phyloP scores from a whole-genome alignment of 1,140 invertebrate species.

The Periplaneta americana region DNA sequence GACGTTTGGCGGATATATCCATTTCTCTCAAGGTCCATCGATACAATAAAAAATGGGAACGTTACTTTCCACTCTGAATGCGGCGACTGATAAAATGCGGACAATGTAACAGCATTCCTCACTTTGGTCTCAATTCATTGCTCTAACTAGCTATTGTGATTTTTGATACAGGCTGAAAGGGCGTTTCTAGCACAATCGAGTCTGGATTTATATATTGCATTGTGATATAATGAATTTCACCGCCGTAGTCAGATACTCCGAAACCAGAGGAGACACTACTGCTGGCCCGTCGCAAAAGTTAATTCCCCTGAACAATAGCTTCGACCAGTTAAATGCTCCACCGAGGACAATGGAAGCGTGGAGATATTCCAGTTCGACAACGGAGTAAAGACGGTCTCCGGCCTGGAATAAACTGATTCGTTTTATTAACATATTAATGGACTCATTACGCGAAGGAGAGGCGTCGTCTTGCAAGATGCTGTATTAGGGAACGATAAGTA shows the following conservation, averaged over 20 bases:
- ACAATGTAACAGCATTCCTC: not conserved
- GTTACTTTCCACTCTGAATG: no score
- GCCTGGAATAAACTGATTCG: not conserved
- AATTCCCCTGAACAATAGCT: not conserved
- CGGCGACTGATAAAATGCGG: no score
- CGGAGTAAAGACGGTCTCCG: not conserved
- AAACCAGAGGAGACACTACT: not conserved
- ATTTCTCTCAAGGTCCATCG: no score
- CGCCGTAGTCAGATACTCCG: not conserved
- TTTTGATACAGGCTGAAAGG: not conserved
- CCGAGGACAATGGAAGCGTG: not conserved
- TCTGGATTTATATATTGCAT: not conserved
- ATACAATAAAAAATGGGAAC: no score
- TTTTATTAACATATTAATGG: not conserved
- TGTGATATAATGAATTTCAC: not conserved
- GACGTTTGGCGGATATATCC: no score
- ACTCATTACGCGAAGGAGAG: not conserved
- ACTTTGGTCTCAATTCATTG: not conserved
- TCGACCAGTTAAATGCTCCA: not conserved
- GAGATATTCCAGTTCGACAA: not conserved
- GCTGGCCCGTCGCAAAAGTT: no score
- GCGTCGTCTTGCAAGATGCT: not conserved
- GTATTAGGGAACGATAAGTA: not conserved
- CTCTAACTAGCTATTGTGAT: not conserved
- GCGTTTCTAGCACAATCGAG: not conserved